phyloP scores from a whole-genome alignment of 2,113 vertebrate genomes.

The Entelurus aequoreus region DNA sequence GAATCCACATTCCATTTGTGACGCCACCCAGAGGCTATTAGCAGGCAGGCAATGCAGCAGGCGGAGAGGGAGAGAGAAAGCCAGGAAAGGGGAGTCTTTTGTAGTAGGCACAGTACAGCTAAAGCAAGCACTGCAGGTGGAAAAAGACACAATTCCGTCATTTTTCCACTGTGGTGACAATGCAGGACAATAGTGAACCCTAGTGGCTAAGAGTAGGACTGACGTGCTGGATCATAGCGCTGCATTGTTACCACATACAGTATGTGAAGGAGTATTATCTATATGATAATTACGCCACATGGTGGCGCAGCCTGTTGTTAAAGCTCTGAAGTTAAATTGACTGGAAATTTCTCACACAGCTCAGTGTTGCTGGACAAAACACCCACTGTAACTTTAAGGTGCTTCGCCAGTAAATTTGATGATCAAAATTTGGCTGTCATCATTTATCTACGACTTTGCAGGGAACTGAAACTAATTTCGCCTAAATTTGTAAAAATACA shows the following conservation, averaged over 20 bases:
- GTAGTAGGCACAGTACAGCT: constrained; percentile 58
- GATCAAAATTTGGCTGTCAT: no score
- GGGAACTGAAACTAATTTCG: no score
- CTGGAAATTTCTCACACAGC: no score
- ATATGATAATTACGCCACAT: no score
- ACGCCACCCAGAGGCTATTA: constrained; percentile 25
- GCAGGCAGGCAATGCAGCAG: constrained; percentile 8
- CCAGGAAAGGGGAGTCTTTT: constrained; percentile 63
- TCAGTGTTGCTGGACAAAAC: no score
- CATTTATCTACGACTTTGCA: no score
- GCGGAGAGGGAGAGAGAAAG: constrained; percentile 33
- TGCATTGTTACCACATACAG: not conserved
- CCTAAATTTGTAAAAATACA: no score
- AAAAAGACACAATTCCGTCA: constrained; percentile 75
- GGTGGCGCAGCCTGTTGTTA: no score
- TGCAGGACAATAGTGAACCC: constrained; percentile 54
- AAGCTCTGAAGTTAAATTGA: no score
- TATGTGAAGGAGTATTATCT: no score
- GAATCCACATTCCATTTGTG: constrained; percentile 50
- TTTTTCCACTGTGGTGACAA: constrained; percentile 60
- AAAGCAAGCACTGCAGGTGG: constrained; percentile 71
- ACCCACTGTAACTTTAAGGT: no score
- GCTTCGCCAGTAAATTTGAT: no score
- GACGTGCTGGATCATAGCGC: constrained; percentile 8
- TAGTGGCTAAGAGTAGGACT: constrained; percentile 49